A percentile compares a stretch with the other conserved stretches of the same genome.
These are phyloP conservation scores for Candoia aspera DNA, from an alignment of 2,113 vertebrate genomes.

Conservation along the genomic window DNA sequence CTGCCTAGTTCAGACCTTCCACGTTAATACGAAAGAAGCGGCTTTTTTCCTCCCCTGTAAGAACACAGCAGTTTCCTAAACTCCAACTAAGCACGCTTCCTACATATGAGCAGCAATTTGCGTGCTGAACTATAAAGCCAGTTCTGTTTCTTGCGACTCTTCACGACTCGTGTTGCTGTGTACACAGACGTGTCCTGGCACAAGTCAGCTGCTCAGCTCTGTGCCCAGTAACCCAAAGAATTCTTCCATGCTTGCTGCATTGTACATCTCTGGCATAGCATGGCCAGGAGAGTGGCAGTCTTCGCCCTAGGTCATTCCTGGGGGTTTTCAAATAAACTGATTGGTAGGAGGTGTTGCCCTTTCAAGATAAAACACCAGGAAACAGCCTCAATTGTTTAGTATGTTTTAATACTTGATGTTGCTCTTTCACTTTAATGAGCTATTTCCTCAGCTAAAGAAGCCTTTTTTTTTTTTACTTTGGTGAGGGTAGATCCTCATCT, in stretches of 20 bases:
- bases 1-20: neutral
- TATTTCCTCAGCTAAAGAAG: neutral
- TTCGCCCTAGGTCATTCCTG: neutral
- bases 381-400: no score
- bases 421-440: neutral
- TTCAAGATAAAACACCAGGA: neutral
- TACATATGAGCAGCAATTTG: neutral
- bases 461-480: no score
- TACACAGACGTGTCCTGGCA: neutral
- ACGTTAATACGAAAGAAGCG: neutral
- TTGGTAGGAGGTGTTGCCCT: neutral
- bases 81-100: fast-evolving
- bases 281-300: neutral
- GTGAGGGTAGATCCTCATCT: neutral
- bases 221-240: neutral
- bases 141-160: neutral
- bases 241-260: neutral
- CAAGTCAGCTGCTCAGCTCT: neutral
- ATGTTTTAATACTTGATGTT: neutral
- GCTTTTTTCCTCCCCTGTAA: neutral
- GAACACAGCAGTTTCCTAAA: fast-evolving
- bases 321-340: neutral
- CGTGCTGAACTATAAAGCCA: neutral
- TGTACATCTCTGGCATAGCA: neutral
- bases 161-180: neutral